Percentiles rank a stretch among this genome's conserved stretches.
Evolutionary conservation across 1,140 invertebrate species (phyloP).

Genomic region (Mercenaria mercenaria): DNA sequence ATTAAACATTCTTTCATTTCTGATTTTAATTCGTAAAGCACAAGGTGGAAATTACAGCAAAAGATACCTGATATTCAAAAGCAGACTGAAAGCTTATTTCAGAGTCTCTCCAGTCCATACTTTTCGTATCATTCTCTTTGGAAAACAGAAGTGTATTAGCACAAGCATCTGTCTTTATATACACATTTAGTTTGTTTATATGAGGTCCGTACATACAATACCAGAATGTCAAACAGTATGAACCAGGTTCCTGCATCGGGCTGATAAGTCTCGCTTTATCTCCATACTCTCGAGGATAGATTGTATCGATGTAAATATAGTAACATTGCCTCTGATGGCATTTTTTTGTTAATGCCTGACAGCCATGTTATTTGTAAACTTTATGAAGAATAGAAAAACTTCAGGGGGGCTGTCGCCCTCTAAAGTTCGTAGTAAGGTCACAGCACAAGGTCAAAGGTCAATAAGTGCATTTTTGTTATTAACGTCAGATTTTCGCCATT

Average conservation of each 20-base stretch:
- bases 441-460: too few relatives aligned
- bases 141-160: conserved; percentile 71
- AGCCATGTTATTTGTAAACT: too few relatives aligned
- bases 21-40: too few relatives aligned
- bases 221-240: conserved; percentile 88
- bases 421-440: too few relatives aligned
- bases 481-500: too few relatives aligned
- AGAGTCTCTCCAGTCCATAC: conserved; percentile 80
- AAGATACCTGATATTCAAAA: conserved; percentile 69
- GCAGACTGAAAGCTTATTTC: conserved; percentile 68
- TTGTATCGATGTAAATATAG: conserved; percentile 81
- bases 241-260: conserved; percentile 50
- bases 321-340: too few relatives aligned
- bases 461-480: too few relatives aligned
- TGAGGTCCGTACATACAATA: conserved; percentile 91
- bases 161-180: conserved; percentile 58
- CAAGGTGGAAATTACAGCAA: too few relatives aligned
- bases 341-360: too few relatives aligned
- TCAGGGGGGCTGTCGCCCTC: too few relatives aligned
- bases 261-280: conserved; percentile 79
- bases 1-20: too few relatives aligned
- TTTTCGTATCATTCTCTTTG: conserved; percentile 77
- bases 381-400: too few relatives aligned
- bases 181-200: conserved; percentile 78
- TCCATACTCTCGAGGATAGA: conserved; percentile 65